Conservation (phyloP, 2,797 vertebrate species). For the Microhierax caerulescens region DNA sequence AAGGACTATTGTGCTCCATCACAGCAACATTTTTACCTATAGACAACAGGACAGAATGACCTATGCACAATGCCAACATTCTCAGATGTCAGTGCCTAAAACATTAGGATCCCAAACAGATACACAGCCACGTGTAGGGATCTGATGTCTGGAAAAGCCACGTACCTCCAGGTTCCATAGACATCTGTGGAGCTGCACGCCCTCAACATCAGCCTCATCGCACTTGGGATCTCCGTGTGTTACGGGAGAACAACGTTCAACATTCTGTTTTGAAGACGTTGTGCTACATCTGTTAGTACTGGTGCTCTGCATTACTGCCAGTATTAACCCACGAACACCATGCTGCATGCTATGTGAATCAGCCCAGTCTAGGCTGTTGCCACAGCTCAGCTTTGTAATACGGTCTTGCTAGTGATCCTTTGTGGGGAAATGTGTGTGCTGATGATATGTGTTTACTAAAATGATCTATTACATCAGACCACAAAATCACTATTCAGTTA, state of each 20-base stretch:
- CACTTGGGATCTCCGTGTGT: fast-evolving
- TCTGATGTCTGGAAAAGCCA: neutral
- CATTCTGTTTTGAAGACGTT: neutral
- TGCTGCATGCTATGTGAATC: neutral
- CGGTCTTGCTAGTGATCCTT: conserved; percentile 29
- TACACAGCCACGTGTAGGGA: neutral
- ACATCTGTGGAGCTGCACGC: neutral
- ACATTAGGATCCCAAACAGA: neutral
- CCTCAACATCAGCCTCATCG: neutral
- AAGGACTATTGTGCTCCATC: conserved; percentile 23
- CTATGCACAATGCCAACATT: neutral
- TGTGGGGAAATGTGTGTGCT: neutral
- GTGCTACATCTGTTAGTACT: neutral
- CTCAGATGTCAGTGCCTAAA: neutral
- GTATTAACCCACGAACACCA: neutral
- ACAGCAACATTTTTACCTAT: neutral
- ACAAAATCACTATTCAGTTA: conserved; percentile 11
- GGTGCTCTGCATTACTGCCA: neutral
- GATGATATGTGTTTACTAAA: neutral
- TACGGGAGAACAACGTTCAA: fast-evolving
- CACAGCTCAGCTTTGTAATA: neutral
- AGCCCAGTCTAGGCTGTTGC: neutral
- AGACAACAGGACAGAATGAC: neutral
- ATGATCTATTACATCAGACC: conserved; percentile 17
- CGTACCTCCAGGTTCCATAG: neutral